Percentiles rank a stretch among this genome's conserved stretches.
phyloP scores from a whole-genome alignment of 2,113 vertebrate species.

The Gavialis gangeticus region DNA sequence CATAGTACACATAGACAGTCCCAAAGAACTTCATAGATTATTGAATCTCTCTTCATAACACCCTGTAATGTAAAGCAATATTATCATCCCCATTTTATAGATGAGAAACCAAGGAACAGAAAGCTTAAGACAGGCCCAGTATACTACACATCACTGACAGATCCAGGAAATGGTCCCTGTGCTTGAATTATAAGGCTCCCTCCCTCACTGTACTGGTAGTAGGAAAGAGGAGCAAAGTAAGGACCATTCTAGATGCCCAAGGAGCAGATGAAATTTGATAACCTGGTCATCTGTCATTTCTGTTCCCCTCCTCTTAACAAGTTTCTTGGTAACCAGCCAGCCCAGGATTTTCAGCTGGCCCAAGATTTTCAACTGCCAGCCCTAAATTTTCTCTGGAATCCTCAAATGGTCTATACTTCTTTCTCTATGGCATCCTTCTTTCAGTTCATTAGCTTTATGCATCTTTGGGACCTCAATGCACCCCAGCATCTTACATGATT shows the following conservation, averaged over 20 bases:
- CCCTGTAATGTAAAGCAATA: background rate
- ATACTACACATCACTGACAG: background rate
- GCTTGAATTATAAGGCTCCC: background rate
- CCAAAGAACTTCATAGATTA: background rate
- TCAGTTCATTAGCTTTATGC: background rate
- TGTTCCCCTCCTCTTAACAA: background rate
- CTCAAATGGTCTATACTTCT: background rate
- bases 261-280: background rate
- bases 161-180: background rate
- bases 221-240: background rate
- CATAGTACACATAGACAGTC: background rate
- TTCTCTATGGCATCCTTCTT: background rate
- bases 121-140: background rate
- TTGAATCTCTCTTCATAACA: background rate
- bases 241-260: background rate
- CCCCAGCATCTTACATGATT: background rate
- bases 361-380: no score
- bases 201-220: background rate
- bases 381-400: background rate
- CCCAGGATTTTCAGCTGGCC: no score
- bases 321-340: no score
- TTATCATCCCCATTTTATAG: background rate
- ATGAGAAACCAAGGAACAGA: background rate
- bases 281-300: background rate
- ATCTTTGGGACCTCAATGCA: background rate